phyloP scores from a whole-genome alignment of 2,888 invertebrate species.

The Eilema griseolum region DNA sequence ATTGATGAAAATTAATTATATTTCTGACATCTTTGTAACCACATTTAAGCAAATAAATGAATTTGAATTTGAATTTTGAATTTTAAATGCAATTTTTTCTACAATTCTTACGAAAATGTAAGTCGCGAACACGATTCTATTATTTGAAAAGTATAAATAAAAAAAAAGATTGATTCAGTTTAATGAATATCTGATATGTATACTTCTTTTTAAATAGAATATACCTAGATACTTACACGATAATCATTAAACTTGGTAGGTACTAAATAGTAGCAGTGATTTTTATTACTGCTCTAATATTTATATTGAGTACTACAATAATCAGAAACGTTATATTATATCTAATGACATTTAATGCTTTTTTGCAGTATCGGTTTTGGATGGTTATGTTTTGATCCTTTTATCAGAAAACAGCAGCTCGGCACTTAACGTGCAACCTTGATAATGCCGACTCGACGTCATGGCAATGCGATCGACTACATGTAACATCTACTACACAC shows the following conservation, averaged over 20 bases:
- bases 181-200: too few species aligned
- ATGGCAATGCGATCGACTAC: not conserved
- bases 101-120: not conserved
- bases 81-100: not conserved
- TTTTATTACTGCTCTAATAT: too few species aligned
- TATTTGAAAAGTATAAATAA: not conserved
- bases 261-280: too few species aligned
- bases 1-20: too few species aligned
- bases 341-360: too few species aligned
- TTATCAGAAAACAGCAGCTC: not conserved
- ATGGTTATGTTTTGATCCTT: not conserved
- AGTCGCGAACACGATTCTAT: not conserved
- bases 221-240: too few species aligned
- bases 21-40: too few species aligned
- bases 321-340: not conserved
- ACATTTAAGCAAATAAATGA: too few species aligned
- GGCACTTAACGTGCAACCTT: conserved; percentile 2
- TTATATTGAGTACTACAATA: too few species aligned
- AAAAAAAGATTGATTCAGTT: not conserved
- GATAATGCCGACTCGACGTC: not conserved
- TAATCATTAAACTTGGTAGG: too few species aligned
- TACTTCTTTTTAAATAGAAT: too few species aligned
- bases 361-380: not conserved
- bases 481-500: not conserved
- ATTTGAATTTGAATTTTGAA: too few species aligned